Conservation (phyloP, 2,113 vertebrate genomes). For the Epinephelus fuscoguttatus region DNA sequence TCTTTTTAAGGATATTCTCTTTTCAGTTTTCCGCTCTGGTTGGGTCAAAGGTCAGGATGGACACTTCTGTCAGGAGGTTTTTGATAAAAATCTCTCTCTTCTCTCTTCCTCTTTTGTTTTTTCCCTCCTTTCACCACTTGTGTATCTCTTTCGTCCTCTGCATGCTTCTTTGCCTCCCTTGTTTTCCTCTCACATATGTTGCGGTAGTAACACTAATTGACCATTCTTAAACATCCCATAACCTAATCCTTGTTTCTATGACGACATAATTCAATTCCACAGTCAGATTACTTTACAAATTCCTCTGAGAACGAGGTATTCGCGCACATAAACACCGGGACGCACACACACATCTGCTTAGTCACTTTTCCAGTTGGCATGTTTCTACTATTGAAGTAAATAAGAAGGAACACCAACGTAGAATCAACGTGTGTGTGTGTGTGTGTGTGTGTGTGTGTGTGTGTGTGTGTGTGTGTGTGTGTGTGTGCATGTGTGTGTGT, state of each 20-base stretch:
- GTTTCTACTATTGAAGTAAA: conserved; percentile 62
- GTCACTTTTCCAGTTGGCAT: conserved; percentile 69
- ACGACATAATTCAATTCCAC: conserved; percentile 72
- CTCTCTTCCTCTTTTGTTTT: not conserved
- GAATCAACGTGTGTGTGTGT: conserved; percentile 39
- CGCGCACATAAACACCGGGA: conserved; percentile 19
- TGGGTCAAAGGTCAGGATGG: conserved; percentile 37
- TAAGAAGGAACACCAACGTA: conserved; percentile 76
- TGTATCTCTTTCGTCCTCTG: conserved; percentile 9
- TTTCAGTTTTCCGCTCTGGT: not conserved
- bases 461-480: conserved; percentile 33
- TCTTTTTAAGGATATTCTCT: not conserved
- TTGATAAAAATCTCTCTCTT: conserved; percentile 3
- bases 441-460: conserved; percentile 24
- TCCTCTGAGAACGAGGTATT: conserved; percentile 57
- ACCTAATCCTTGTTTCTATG: conserved; percentile 75
- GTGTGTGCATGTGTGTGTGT: too few species aligned
- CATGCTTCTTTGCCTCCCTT: conserved; percentile 22
- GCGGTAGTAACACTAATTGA: conserved; percentile 73
- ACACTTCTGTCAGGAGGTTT: not conserved
- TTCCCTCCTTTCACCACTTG: not conserved
- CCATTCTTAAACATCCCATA: conserved; percentile 76
- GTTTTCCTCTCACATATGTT: conserved; percentile 64
- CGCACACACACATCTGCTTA: conserved; percentile 49
- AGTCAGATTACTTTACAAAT: conserved; percentile 72